These are phyloP conservation scores for Achatina immaculata DNA, from an alignment of 1,140 invertebrate genomes.

Conservation along the genomic window DNA sequence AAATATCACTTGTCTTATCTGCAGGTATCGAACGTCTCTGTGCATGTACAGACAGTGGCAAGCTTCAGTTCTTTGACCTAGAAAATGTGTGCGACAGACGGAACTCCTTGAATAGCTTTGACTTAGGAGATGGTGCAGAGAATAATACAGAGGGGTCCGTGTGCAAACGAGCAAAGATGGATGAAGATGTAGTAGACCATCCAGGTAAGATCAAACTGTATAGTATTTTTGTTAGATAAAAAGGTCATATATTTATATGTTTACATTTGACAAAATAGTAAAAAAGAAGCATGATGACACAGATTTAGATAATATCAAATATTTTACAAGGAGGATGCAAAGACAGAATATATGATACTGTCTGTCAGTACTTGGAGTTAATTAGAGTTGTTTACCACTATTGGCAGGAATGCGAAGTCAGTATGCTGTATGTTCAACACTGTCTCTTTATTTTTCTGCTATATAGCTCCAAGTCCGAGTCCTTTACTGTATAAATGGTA, in stretches of 20 bases:
- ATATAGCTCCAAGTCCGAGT: too few species aligned
- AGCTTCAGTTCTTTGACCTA: slow-evolving; percentile 80
- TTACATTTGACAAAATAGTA: too few species aligned
- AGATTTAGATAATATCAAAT: too few species aligned
- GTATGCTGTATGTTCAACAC: too few species aligned
- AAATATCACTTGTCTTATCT: background rate
- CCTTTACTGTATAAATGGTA: too few species aligned
- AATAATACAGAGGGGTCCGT: slow-evolving; percentile 25
- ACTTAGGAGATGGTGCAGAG: slow-evolving; percentile 42
- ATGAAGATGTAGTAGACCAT: slow-evolving; percentile 39
- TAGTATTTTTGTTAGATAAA: slow-evolving; percentile 1
- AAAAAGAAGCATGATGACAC: too few species aligned
- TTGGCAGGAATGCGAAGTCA: too few species aligned
- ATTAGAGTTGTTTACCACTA: too few species aligned
- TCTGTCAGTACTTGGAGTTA: too few species aligned
- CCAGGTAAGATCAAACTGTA: slow-evolving; percentile 20
- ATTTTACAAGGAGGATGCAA: too few species aligned
- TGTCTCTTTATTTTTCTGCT: too few species aligned
- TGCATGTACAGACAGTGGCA: slow-evolving; percentile 83
- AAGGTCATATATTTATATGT: background rate
- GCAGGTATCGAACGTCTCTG: slow-evolving; percentile 82
- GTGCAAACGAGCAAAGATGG: slow-evolving; percentile 38
- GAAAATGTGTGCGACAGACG: slow-evolving; percentile 71
- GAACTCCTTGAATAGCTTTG: slow-evolving; percentile 67
- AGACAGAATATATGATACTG: too few species aligned